phyloP scores from a whole-genome alignment of 2,113 vertebrate species.

The Panthera leo region DNA sequence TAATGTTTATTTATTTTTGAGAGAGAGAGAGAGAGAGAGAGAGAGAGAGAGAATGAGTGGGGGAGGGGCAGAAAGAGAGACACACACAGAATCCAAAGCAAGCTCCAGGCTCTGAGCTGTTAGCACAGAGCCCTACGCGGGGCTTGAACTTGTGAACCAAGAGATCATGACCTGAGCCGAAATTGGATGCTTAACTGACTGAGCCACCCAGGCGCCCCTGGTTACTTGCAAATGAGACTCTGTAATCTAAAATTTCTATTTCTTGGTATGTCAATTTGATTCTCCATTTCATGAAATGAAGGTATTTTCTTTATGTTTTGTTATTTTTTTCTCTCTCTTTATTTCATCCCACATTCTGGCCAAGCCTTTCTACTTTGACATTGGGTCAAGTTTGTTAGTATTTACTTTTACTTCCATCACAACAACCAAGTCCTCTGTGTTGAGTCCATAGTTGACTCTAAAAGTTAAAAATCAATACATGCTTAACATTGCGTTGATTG shows the following conservation, averaged over 20 bases:
- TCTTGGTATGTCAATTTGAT: background rate
- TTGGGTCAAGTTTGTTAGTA: background rate
- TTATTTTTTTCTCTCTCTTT: background rate
- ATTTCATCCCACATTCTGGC: background rate
- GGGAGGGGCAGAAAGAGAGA: too few species aligned
- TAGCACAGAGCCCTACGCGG: too few species aligned
- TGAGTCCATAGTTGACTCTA: background rate
- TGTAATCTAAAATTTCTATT: background rate
- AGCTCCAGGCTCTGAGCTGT: too few species aligned
- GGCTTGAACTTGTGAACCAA: too few species aligned
- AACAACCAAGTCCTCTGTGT: background rate
- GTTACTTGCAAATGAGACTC: background rate
- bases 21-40: too few species aligned
- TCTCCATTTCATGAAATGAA: background rate
- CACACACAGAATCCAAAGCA: too few species aligned
- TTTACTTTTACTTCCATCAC: background rate
- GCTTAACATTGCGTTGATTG: background rate
- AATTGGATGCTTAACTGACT: too few species aligned
- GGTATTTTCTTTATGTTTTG: background rate
- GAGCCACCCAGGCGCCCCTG: too few species aligned
- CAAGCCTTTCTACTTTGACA: background rate
- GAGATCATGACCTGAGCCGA: too few species aligned
- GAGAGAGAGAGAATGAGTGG: too few species aligned
- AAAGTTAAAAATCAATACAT: background rate
- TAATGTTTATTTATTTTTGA: too few species aligned